A percentile compares a stretch with the other conserved stretches of the same genome.
Conservation (phyloP, 2,113 vertebrate genomes). For the Thryonomys swinderianus region DNA sequence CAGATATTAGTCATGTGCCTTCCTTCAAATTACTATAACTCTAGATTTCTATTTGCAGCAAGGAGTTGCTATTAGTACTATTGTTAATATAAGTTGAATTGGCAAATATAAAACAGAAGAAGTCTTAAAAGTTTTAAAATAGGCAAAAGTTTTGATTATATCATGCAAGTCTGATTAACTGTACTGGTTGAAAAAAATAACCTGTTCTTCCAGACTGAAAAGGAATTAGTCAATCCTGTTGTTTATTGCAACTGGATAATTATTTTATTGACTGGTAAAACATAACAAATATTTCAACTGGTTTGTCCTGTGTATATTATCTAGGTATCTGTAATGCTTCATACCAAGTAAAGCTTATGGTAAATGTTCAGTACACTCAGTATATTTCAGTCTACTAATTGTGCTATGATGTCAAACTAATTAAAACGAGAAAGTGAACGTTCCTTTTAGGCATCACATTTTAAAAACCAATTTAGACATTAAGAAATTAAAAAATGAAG, state of each 20-base stretch:
- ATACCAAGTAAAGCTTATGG: background rate
- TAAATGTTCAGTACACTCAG: constrained; percentile 50
- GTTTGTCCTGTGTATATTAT: constrained; percentile 33
- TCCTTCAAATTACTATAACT: constrained; percentile 49
- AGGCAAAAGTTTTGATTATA: constrained; percentile 35
- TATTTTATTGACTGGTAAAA: constrained; percentile 61
- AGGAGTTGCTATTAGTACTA: background rate
- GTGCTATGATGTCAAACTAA: constrained; percentile 48
- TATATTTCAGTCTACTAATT: constrained; percentile 36
- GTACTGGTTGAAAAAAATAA: constrained; percentile 26
- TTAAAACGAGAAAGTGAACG: constrained; percentile 38
- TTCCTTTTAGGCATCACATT: constrained; percentile 45
- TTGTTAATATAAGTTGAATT: background rate
- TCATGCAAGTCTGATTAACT: constrained; percentile 28
- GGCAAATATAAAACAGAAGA: constrained; percentile 50
- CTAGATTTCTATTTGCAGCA: constrained; percentile 43
- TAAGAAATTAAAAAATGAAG: constrained; percentile 48
- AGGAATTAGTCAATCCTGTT: constrained; percentile 9
- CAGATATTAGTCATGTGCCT: constrained; percentile 5
- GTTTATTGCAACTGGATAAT: constrained; percentile 28
- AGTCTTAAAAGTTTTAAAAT: constrained; percentile 42
- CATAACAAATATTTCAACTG: constrained; percentile 19
- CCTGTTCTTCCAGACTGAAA: constrained; percentile 50
- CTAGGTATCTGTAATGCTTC: background rate
- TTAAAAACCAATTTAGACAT: constrained; percentile 48